Evolutionary conservation across 1,140 invertebrate species (phyloP), one percentile per base, ranked within the genome.

Genomic region (Colletes gigas): DNA sequence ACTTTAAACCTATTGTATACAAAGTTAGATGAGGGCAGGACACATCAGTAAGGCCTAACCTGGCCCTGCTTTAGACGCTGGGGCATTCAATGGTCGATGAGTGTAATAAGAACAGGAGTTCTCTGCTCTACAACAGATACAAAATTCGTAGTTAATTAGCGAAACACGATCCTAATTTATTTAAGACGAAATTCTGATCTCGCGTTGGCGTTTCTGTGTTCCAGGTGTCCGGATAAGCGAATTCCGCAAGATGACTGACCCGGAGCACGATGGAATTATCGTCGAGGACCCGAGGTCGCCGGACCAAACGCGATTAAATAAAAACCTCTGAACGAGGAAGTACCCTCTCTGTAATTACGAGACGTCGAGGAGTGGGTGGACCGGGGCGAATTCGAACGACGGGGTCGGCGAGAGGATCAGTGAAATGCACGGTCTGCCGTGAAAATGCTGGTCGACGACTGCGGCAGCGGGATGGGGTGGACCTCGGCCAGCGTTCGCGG

Each of bases 381-480:
- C 12, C 47, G 47, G 30, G 30, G 47, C 12, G 70, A n/a, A 44
- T 65, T 69, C 30, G 55, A 65, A 4, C 41, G 17, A 57, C 70
- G 39, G 30, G 44, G n/a, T 47, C 41, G 17, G 17, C 39, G 62
- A 62, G 39, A 59, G 59, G 68, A 62, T 78, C 73, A 60, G 55
- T 76, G 82, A 78, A 62, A 86, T 65, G 84, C 70, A 15, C 19
- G 68, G 52, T 63, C 3, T 52, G 17, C 63, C 41, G 50, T 72
- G 78, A 89, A 89, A 81, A 93, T 93, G 92, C 84, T 92, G 80
- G 89, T 92, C 68, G 91, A 92, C 78, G 92, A 93, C 78, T 92
- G 88, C 82, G 91, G 89, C 54, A 88, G 82, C 74, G 82, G 89
- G 59, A 85, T 91, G 87, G 91, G 90, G 82, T 90, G 90, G 88